Percentiles rank a stretch among this genome's conserved stretches.
These are phyloP conservation scores for Bos indicus DNA, from an alignment of 2,113 vertebrate species.

Conservation along the genomic window DNA sequence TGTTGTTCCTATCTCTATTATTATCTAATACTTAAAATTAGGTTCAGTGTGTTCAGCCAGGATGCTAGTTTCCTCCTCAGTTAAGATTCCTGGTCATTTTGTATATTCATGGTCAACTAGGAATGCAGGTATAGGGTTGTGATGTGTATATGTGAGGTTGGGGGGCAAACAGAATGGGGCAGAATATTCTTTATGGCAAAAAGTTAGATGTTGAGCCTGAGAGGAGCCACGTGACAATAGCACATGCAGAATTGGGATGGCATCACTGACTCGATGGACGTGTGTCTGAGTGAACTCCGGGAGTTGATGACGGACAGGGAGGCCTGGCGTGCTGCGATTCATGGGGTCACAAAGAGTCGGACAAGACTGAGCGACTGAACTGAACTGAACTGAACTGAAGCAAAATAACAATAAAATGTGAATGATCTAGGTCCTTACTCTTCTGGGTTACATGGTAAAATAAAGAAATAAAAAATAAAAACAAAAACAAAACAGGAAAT, in stretches of 20 bases:
- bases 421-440: not conserved
- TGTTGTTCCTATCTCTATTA: not conserved
- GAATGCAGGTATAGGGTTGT: not conserved
- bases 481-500: not conserved
- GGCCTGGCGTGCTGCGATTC: too few relatives aligned
- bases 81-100: not conserved
- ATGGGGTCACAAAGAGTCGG: too few relatives aligned
- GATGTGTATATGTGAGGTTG: not conserved
- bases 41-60: not conserved
- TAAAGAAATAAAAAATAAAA: not conserved
- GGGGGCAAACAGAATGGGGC: too few relatives aligned
- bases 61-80: not conserved
- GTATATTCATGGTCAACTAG: too few relatives aligned
- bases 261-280: too few relatives aligned
- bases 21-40: not conserved
- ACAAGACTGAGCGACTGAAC: too few relatives aligned
- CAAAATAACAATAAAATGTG: not conserved
- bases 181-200: not conserved
- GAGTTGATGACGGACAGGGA: too few relatives aligned
- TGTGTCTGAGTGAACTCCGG: too few relatives aligned
- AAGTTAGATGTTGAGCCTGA: not conserved
- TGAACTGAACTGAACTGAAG: not conserved
- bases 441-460: not conserved
- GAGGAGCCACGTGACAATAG: not conserved
- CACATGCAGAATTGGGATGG: not conserved